Evolutionary conservation across 2,888 invertebrate genomes (phyloP), one percentile per base, ranked within the genome.

Genomic region (Perizoma affinitatum): DNA sequence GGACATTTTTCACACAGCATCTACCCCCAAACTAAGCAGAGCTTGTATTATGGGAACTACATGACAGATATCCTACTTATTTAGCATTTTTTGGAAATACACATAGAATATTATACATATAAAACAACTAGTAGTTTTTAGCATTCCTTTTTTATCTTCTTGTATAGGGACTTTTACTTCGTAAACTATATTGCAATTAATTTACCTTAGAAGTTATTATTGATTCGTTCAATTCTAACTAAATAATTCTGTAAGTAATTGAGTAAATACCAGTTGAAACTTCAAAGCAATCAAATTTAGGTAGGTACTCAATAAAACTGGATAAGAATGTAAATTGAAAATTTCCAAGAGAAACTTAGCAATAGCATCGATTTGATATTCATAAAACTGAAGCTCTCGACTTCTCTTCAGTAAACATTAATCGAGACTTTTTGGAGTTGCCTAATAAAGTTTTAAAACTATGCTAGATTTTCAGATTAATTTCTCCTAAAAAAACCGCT

Each of bases 281-380:
- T 52, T 11, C 43, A 43, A 53, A 11, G 52, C 44, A 44, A 53
- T 51, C n/a, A 22, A 44, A 45, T 36, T n/a, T n/a, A n/a, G n/a
- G 22, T 38, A 52, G 43, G 22, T 22, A 22, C 22, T 22, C 22
- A 22, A 22, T 10, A 36, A 43, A 36, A 53, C 44, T 36, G 9
- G 10, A 10, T n/a, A 63, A 63, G 54, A 50, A 63, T 63, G 63
- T 56, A 60, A 65, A 65, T 65, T 62, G 41, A n/a, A 52, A 59
- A 47, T 45, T 54, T 59, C 48, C 44, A 50, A 55, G 42, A 49
- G 34, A 22, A 62, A 65, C 62, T 60, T 65, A 56, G 42, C 10
- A 60, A 64, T 49, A 57, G 54, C 40, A 54, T 54, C 57, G 48
- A 44, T 62, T 65, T 61, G 58, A 65, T 22, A 22, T 22, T 22